These are phyloP conservation scores for Corydoras sp. DNA, from an alignment of 2,113 vertebrate genomes.

Conservation along the genomic window DNA sequence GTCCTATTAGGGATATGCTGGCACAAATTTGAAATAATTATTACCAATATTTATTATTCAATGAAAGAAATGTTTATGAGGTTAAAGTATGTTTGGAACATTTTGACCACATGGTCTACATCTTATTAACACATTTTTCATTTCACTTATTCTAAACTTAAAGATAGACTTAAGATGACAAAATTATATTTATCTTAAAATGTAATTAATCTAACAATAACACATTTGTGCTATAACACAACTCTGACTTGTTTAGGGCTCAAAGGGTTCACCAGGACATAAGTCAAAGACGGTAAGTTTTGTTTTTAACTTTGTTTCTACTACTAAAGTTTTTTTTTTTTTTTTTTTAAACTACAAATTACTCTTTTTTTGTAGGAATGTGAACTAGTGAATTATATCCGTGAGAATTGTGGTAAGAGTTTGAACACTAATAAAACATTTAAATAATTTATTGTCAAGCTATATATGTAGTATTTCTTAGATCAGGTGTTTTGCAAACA, in stretches of 20 bases:
- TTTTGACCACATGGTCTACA: too few species aligned
- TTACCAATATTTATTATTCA: too few species aligned
- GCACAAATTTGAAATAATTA: too few species aligned
- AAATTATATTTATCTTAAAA: neutral
- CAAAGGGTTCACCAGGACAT: too few species aligned
- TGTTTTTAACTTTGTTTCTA: constrained; percentile 10
- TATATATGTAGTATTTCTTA: neutral
- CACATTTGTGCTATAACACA: neutral
- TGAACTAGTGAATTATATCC: constrained; percentile 70
- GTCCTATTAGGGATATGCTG: too few species aligned
- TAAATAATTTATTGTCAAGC: neutral
- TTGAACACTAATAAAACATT: neutral
- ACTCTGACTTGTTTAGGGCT: neutral
- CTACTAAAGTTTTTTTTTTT: too few species aligned
- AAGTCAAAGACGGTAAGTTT: neutral
- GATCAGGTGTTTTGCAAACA: neutral
- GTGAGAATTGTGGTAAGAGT: constrained; percentile 77
- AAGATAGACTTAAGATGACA: neutral
- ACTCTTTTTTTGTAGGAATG: constrained; percentile 65
- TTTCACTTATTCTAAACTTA: too few species aligned
- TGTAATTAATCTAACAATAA: neutral
- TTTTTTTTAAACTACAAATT: neutral
- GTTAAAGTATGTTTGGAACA: too few species aligned
- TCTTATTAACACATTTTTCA: too few species aligned
- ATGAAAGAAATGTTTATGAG: too few species aligned